phyloP scores from a whole-genome alignment of 2,797 vertebrate genomes.

The Cuniculus paca region DNA sequence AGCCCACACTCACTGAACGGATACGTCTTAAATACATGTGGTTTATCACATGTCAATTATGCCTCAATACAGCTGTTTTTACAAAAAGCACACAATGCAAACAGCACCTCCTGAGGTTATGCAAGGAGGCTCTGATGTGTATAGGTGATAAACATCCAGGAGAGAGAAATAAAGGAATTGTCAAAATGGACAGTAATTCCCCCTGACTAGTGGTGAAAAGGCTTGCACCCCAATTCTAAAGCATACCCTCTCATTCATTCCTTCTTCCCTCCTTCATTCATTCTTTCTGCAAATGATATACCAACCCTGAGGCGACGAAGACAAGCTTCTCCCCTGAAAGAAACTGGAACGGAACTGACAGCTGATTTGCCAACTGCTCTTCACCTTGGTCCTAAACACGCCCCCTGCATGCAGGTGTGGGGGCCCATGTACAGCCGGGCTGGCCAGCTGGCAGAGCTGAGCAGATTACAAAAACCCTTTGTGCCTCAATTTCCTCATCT shows the following conservation, averaged over 20 bases:
- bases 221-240: background rate
- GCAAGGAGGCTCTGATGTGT: background rate
- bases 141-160: background rate
- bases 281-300: background rate
- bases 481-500: background rate
- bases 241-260: background rate
- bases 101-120: background rate
- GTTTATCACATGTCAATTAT: background rate
- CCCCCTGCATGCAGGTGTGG: background rate
- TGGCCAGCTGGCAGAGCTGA: background rate
- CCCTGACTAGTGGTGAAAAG: background rate
- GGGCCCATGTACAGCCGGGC: background rate
- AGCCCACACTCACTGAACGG: background rate
- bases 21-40: rapidly evolving
- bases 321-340: background rate
- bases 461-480: background rate
- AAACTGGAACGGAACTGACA: background rate
- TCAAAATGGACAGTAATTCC: background rate
- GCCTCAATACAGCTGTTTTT: background rate
- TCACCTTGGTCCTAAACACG: rapidly evolving
- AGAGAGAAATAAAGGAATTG: background rate
- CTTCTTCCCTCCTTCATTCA: background rate
- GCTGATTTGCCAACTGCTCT: background rate
- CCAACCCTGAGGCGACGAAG: background rate
- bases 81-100: background rate